Evolutionary conservation across 2,888 invertebrate species (phyloP), one percentile per base, ranked within the genome.

Genomic region (Bombyx huttoni): DNA sequence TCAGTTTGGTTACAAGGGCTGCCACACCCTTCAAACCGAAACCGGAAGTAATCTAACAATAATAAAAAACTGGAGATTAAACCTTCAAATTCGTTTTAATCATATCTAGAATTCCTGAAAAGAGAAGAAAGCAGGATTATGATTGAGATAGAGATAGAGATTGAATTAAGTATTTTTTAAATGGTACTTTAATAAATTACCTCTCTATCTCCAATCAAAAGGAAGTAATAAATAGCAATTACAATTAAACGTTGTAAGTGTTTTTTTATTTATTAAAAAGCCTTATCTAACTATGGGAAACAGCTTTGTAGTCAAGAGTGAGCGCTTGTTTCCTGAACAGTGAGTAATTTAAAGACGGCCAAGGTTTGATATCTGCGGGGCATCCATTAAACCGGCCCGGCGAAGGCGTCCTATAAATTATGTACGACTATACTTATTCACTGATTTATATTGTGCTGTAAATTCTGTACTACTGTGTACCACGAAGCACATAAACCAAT

Each of bases 341-440:
- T 81, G 80, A 81, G 83, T 84, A 76, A 85, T 84, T 83, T 82
- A 81, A 83, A 81, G 84, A 81, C 80, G 74, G 75, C 68, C 68
- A 70, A 50, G 70, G 63, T 67, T 77, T 81, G 85, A 81, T 87
- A 88, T 84, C 87, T 81, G 75, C 65, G 75, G 74, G 67, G 74
- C 85, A 85, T 87, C 83, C 79, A 85, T 88, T 88, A 84, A 78
- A 69, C 69, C 12, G 80, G 75, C 75, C 74, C 78, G 72, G 70
- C 75, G 75, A 72, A 70, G 77, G 72, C 71, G 75, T 69, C 66
- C 75, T 67, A 79, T 85, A 85, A 83, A 85, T 84, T 83, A 81
- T 81, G 70, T 72, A 62, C 68, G 68, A 67, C 78, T 78, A 81
- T 81, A 83, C 78, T 83, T 82, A 76, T 77, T 72, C 69, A 66